phyloP scores from a whole-genome alignment of 2,888 invertebrate genomes.

The Nomada goodeniana region DNA sequence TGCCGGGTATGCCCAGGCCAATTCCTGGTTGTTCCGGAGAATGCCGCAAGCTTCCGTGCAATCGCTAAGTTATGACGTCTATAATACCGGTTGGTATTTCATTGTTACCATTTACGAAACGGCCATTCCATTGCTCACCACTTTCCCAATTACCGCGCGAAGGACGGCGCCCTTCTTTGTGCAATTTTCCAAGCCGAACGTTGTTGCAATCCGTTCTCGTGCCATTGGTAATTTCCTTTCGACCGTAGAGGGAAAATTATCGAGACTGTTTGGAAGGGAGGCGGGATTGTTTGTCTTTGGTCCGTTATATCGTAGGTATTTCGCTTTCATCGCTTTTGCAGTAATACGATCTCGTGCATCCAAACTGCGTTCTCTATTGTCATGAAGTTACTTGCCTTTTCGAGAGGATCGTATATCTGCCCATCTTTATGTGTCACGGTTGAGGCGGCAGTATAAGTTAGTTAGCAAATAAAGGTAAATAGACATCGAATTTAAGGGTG shows the following conservation, averaged over 20 bases:
- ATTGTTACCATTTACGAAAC: conserved; percentile 64
- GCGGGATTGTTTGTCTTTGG: neutral
- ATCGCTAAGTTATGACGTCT: conserved; percentile 70
- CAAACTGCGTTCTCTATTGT: neutral
- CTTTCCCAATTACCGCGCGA: conserved; percentile 43
- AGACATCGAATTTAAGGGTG: too few species aligned
- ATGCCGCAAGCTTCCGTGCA: conserved; percentile 60
- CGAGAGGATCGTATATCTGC: too few species aligned
- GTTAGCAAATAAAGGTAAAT: too few species aligned
- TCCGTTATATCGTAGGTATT: neutral
- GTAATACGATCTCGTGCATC: neutral
- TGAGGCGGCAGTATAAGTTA: too few species aligned
- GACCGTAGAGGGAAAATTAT: neutral
- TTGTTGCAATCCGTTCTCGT: neutral
- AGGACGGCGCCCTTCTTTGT: neutral
- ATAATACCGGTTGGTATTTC: conserved; percentile 68
- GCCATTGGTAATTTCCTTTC: neutral
- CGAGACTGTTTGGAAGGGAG: neutral
- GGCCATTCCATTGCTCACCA: conserved; percentile 40
- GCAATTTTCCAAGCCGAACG: neutral
- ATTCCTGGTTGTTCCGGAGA: conserved; percentile 66
- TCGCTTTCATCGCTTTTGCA: neutral
- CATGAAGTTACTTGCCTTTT: too few species aligned
- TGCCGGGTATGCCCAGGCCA: conserved; percentile 59
- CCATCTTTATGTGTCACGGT: too few species aligned